These are phyloP conservation scores for Lerista edwardsae DNA, from an alignment of 2,797 vertebrate species.

Conservation along the genomic window DNA sequence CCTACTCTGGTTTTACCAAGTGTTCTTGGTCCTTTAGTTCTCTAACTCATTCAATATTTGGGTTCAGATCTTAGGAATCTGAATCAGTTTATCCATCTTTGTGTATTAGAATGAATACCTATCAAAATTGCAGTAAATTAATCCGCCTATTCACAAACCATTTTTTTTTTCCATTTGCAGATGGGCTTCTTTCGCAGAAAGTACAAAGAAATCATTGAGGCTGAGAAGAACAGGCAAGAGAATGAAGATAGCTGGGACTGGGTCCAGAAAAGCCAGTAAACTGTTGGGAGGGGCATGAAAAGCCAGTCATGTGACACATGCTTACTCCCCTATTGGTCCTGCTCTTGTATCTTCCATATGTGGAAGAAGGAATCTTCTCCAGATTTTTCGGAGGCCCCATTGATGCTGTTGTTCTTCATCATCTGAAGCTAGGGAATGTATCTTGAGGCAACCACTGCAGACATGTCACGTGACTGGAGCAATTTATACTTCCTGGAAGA, in stretches of 20 bases:
- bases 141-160: neutral
- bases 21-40: neutral
- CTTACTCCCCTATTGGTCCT: slow-evolving; percentile 79
- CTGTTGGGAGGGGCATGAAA: slow-evolving; percentile 51
- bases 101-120: neutral
- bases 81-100: neutral
- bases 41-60: neutral
- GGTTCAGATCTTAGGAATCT: neutral
- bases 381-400: slow-evolving; percentile 95
- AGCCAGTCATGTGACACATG: slow-evolving; percentile 68
- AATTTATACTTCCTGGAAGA: slow-evolving; percentile 77
- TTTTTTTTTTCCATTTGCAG: slow-evolving; percentile 78
- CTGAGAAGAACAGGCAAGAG: slow-evolving; percentile 96
- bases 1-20: neutral
- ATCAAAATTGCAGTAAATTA: neutral
- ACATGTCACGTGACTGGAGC: slow-evolving; percentile 80
- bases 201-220: slow-evolving; percentile 98
- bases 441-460: slow-evolving; percentile 79
- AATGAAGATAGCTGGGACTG: slow-evolving; percentile 98
- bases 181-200: slow-evolving; percentile 98
- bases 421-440: slow-evolving; percentile 72
- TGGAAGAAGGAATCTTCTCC: slow-evolving; percentile 99
- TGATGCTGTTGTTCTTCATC: slow-evolving; percentile 79
- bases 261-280: slow-evolving; percentile 96
- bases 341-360: slow-evolving; percentile 98